Evolutionary conservation across 37 sponge, comb jelly and placozoan genomes (phyloP), one percentile per base, ranked within the genome.

Genomic region (Beroe forskalii): DNA sequence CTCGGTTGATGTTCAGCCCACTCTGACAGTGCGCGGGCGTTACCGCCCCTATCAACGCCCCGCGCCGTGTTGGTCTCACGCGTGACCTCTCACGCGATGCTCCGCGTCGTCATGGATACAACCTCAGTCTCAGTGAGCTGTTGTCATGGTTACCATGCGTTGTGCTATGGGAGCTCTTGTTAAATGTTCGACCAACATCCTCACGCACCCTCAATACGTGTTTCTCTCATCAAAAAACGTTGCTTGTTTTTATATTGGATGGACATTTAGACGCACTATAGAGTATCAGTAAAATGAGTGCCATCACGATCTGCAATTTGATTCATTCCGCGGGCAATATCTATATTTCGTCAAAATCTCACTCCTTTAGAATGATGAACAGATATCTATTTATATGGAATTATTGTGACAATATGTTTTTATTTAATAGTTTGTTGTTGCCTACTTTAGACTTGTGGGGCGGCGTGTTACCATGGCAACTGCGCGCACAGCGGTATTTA

Each of bases 371-470:
- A 48, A 48, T 48, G 55, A 48, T 48, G 72, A 69, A 69, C 72
- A 69, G 72, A 69, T 32, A 63, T 48, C 6, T 69, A 69, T 69
- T 69, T 69, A 69, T 69, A 69, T 63, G 6, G 23, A 63, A 63
- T 63, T n/a, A n/a, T 48, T 69, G 33, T 69, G 72, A 69, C 72
- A 32, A 69, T 69, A 69, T 69, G 72, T 69, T 69, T 69, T 69
- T 69, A 69, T 69, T 69, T 69, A 69, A 69, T 69, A 36, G 27
- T 69, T 69, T 32, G 72, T 69, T 36, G 72, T 14, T 69, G 72
- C 33, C 14, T 33, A 19, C 32, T 14, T 69, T 33, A 69, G 72
- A 32, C 72, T 36, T 36, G 55, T 69, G 32, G 36, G 72, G 20
- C 25, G 20, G 66, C 25, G 28, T 28, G 66, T 63, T 63, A 3